These are phyloP conservation scores for Spinibarbus caldwelli DNA, from an alignment of 2,797 vertebrate species.

Conservation along the genomic window DNA sequence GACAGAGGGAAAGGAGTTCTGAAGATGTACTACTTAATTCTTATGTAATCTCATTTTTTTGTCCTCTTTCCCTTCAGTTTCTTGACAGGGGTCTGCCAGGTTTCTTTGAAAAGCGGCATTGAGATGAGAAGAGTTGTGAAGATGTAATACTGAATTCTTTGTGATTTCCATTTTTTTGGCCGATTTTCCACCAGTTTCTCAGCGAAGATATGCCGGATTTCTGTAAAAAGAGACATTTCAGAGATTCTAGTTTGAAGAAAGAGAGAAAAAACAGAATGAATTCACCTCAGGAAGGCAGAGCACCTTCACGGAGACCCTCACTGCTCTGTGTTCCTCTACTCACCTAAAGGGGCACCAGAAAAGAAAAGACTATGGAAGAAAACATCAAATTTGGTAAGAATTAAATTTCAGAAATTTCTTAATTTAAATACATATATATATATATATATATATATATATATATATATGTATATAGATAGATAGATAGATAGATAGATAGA, in stretches of 20 bases:
- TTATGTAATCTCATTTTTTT: slow-evolving; percentile 44
- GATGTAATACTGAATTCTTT: slow-evolving; percentile 42
- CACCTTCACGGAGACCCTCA: slow-evolving; percentile 75
- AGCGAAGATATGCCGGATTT: slow-evolving; percentile 43
- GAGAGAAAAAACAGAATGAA: slow-evolving; percentile 60
- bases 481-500: neutral
- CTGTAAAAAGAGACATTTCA: slow-evolving; percentile 36
- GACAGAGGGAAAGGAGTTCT: slow-evolving; percentile 42
- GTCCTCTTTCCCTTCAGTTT: slow-evolving; percentile 12
- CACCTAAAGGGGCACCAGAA: slow-evolving; percentile 64
- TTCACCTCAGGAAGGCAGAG: slow-evolving; percentile 68
- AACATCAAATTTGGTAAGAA: slow-evolving; percentile 25
- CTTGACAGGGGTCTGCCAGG: slow-evolving; percentile 43
- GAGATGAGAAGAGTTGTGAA: slow-evolving; percentile 43
- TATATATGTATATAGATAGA: neutral
- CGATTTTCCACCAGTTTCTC: slow-evolving; percentile 6
- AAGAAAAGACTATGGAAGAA: slow-evolving; percentile 56
- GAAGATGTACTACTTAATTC: slow-evolving; percentile 46
- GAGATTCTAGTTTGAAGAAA: slow-evolving; percentile 46
- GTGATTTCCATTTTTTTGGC: neutral
- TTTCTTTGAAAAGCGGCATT: slow-evolving; percentile 34
- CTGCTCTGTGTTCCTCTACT: slow-evolving; percentile 56
- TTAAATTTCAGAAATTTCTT: neutral
- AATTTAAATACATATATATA: neutral
- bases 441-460: neutral